Base-by-base conservation (phyloP, 2,113 vertebrate species). In the Hiodon alosoides region DNA sequence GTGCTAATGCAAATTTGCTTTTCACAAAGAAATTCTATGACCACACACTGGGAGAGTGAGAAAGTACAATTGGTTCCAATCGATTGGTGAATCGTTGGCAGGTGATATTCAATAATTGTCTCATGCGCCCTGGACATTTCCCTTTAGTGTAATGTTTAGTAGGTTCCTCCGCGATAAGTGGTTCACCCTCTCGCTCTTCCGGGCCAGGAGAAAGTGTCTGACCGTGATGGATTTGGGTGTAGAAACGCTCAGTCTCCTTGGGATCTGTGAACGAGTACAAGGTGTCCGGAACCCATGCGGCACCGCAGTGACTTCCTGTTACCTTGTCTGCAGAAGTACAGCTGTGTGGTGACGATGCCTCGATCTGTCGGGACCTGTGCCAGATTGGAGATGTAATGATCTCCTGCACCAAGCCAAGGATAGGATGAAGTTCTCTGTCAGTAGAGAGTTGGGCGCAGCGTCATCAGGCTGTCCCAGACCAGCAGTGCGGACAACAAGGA, bases 201-300 rank as follows among this genome's bases (percentile, higher is more conserved):
- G 98, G 97, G 97, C 84, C 97, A 99, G 79, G 97, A 98, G 69
- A 99, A 98, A 61, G 96, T 99, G 71, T 99, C 97, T 0, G 97
- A 99, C 54, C 99, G 99, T 46, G 64, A 99, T 99, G 97, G 97
- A 99, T 77, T 90, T 99, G 0, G 97, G 99, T 52, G 97, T 99
- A 78, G 97, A 99, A 80, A 96, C 98, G 83, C 93, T 67, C 53
- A 4, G 47, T n/a, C 14, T 5, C 17, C 13, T 8, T 48, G 8
- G 3, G 9, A 14, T 8, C 65, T 4, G 53, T 5, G 46, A 7
- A 59, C 4, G 1, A 13, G 14, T 16, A 2, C n/a, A 13, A 0
- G 52, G 6, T 4, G 3, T n/a, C 66, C 10, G 1, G 10, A 11
- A 11, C 8, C 13, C 2, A 3, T 53, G 3, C 17, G 10, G 46